A percentile compares a stretch with the other conserved stretches of the same genome.
phyloP scores from a whole-genome alignment of 2,113 vertebrate genomes.

The Xiphophorus couchianus region DNA sequence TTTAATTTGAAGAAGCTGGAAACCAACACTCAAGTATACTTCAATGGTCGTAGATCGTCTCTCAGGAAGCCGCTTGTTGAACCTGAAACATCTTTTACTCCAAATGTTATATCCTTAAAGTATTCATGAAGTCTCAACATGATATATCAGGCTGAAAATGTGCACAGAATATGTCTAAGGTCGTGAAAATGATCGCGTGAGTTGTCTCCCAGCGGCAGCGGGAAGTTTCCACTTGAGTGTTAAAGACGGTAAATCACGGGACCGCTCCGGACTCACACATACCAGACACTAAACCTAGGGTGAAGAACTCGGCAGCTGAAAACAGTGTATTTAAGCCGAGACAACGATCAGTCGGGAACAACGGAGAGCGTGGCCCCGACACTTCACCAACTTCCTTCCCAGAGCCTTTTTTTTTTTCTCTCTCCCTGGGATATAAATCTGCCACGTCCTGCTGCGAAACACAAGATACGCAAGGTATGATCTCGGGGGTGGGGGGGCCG shows the following conservation, averaged over 20 bases:
- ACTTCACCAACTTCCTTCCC: conserved; percentile 54
- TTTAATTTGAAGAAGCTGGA: too few relatives aligned
- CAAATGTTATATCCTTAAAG: background rate
- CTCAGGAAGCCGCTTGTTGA: background rate
- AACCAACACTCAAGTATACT: background rate
- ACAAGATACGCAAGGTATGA: conserved; percentile 52
- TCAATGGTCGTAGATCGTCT: conserved; percentile 11
- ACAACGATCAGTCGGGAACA: conserved; percentile 46
- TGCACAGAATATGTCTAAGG: background rate
- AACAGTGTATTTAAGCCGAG: conserved; percentile 45
- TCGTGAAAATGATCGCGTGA: conserved; percentile 40
- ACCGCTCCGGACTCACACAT: conserved; percentile 57
- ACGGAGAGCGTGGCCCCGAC: conserved; percentile 46
- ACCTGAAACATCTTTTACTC: background rate
- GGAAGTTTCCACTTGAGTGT: conserved; percentile 63
- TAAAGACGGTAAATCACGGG: conserved; percentile 68
- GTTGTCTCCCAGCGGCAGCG: conserved; percentile 53
- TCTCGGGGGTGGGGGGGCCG: background rate
- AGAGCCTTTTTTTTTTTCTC: background rate
- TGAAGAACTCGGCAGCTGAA: conserved; percentile 64
- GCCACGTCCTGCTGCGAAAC: conserved; percentile 50
- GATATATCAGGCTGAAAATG: background rate
- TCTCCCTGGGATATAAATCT: conserved; percentile 56
- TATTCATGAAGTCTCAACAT: background rate
- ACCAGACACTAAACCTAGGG: conserved; percentile 73